Percentiles rank a stretch among this genome's conserved stretches.
Evolutionary conservation across 2,888 invertebrate species (phyloP).

Genomic region (Cepaea hortensis): DNA sequence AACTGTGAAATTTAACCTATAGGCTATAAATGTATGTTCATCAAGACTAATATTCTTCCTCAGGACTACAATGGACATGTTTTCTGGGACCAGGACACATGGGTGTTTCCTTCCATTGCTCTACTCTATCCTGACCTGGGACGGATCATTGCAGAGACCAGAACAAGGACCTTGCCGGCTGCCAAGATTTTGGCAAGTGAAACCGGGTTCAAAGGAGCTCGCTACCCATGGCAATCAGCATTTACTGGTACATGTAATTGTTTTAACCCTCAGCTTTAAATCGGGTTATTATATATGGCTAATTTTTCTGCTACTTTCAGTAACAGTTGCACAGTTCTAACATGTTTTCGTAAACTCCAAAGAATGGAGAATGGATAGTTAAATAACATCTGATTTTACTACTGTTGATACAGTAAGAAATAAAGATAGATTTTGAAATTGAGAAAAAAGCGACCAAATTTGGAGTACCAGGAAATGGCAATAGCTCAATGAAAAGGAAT

Average conservation of each 20-base stretch:
- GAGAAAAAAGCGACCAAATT: too few relatives aligned
- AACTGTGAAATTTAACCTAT: background rate
- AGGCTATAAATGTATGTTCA: background rate
- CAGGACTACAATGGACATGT: conserved; percentile 74
- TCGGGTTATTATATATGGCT: too few relatives aligned
- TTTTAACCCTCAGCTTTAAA: too few relatives aligned
- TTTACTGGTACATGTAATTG: conserved; percentile 65
- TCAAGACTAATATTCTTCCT: background rate
- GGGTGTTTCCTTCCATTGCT: conserved; percentile 74
- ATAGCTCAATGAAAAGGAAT: too few relatives aligned
- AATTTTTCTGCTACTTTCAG: too few relatives aligned
- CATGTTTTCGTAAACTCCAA: too few relatives aligned
- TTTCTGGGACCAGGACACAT: conserved; percentile 76
- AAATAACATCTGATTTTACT: too few relatives aligned
- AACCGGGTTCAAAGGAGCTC: conserved; percentile 66
- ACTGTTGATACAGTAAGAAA: too few relatives aligned
- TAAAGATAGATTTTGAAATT: too few relatives aligned
- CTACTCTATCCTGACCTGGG: conserved; percentile 68
- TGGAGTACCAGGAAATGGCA: too few relatives aligned
- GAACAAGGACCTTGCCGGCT: conserved; percentile 65
- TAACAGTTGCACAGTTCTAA: too few relatives aligned
- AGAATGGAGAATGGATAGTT: too few relatives aligned
- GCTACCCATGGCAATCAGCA: conserved; percentile 75
- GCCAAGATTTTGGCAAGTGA: conserved; percentile 66
- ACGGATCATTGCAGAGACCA: conserved; percentile 64